Percentiles rank a stretch among this genome's conserved stretches.
Evolutionary conservation across 2,888 invertebrate genomes (phyloP).

Genomic region (Pinctada fucata): DNA sequence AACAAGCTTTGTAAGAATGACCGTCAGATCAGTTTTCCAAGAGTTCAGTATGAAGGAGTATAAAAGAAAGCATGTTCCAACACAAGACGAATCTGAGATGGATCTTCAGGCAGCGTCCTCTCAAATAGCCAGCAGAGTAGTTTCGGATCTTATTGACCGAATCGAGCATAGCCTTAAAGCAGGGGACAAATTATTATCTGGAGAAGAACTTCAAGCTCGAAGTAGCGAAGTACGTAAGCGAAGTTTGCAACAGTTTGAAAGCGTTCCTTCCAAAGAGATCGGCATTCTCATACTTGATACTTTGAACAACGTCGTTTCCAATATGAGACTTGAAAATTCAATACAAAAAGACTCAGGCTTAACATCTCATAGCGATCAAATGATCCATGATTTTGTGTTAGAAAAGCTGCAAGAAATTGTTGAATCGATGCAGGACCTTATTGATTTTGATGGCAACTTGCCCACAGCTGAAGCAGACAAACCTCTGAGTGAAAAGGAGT

Average conservation of each 20-base stretch:
- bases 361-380: constrained; percentile 6
- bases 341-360: constrained; percentile 17
- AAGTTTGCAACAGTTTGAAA: neutral
- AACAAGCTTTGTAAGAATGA: constrained; percentile 53
- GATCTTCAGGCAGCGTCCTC: constrained; percentile 32
- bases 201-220: neutral
- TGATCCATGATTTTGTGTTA: constrained; percentile 53
- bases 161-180: constrained; percentile 20
- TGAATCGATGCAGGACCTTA: constrained; percentile 49
- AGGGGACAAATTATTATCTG: constrained; percentile 1
- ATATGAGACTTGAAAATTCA: constrained; percentile 52
- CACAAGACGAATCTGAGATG: constrained; percentile 3
- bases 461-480: neutral
- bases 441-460: constrained; percentile 31
- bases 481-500: neutral
- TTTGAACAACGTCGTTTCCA: constrained; percentile 54
- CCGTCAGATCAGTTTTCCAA: constrained; percentile 47
- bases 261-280: constrained; percentile 44
- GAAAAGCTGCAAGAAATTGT: constrained; percentile 52
- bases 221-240: neutral
- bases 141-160: constrained; percentile 23
- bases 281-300: constrained; percentile 55
- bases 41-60: constrained; percentile 43
- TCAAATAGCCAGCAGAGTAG: constrained; percentile 29
- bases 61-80: neutral